Percentiles rank a stretch among this genome's conserved stretches.
These are phyloP conservation scores for Sebastes steindachneri DNA, from an alignment of 2,797 vertebrate genomes.

Conservation along the genomic window DNA sequence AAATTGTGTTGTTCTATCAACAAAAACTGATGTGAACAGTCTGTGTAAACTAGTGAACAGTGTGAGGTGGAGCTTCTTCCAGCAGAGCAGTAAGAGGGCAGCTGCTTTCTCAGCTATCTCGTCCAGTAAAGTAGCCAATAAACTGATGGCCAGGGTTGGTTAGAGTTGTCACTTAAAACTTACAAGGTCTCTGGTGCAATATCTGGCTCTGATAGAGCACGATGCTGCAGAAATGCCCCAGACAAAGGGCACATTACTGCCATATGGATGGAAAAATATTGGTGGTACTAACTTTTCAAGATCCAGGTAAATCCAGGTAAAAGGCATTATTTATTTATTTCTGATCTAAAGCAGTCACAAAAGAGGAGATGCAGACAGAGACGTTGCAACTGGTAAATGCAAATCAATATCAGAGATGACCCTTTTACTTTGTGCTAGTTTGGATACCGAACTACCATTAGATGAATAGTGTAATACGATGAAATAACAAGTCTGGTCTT, in stretches of 20 bases:
- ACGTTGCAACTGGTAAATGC: background rate
- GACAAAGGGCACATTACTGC: background rate
- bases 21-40: background rate
- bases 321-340: background rate
- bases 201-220: background rate
- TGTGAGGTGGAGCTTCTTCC: background rate
- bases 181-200: background rate
- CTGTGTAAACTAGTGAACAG: background rate
- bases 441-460: background rate
- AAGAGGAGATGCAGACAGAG: background rate
- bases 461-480: background rate
- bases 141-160: background rate
- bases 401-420: background rate
- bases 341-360: background rate
- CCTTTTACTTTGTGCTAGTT: background rate
- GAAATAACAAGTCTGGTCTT: background rate
- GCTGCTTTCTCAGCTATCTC: background rate
- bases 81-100: background rate
- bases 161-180: constrained; percentile 1
- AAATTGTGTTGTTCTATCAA: background rate
- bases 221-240: background rate
- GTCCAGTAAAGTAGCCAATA: background rate
- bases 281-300: background rate
- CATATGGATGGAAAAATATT: background rate
- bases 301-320: background rate